phyloP scores from a whole-genome alignment of 2,113 vertebrate genomes.

The Bothrops jararaca region DNA sequence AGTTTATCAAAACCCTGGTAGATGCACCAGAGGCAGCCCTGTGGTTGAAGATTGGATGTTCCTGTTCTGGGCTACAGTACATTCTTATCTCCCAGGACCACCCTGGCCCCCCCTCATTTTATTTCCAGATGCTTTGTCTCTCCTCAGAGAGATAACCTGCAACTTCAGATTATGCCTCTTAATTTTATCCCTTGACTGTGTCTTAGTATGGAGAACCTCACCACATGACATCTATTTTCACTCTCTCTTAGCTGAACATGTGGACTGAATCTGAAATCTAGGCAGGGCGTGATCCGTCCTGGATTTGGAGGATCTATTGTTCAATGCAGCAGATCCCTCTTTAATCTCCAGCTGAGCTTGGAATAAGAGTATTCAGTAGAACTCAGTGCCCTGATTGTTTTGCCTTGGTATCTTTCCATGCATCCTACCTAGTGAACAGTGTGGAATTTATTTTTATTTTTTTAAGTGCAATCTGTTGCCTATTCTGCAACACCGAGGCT shows the following conservation, averaged over 20 bases:
- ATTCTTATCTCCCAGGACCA: neutral
- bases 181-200: neutral
- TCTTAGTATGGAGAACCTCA: neutral
- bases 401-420: neutral
- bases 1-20: neutral
- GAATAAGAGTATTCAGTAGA: neutral
- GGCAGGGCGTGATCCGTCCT: neutral
- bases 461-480: neutral
- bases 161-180: neutral
- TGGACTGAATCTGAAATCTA: neutral
- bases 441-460: neutral
- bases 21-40: neutral
- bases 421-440: neutral
- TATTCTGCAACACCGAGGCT: neutral
- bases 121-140: neutral
- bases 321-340: neutral
- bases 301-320: too few species aligned
- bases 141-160: neutral
- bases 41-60: neutral
- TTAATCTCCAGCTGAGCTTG: neutral
- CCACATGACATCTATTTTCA: neutral
- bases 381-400: neutral
- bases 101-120: neutral
- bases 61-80: neutral
- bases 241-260: neutral